Evolutionary conservation across 2,797 vertebrate species (phyloP).

Genomic region (Emydoidea blandingii): DNA sequence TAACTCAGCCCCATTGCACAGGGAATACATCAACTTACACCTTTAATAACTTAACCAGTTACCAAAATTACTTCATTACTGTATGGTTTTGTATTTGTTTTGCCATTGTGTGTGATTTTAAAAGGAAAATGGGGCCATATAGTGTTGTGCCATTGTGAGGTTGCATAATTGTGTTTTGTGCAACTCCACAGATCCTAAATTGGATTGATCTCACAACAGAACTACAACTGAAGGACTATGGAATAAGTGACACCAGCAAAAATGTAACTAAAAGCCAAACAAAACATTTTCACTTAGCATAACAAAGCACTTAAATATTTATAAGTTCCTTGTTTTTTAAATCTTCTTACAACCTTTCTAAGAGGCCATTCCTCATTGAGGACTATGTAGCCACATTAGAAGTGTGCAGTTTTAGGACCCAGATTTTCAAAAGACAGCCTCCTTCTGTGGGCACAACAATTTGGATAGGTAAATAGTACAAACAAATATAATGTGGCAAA

Average conservation of each 20-base stretch:
- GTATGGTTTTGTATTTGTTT: slow-evolving; percentile 51
- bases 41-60: slow-evolving; percentile 38
- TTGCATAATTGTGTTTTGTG: not conserved
- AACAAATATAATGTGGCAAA: not conserved
- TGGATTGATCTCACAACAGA: not conserved
- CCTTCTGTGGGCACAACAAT: not conserved
- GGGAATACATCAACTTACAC: slow-evolving; percentile 38
- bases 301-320: not conserved
- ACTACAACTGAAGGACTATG: not conserved
- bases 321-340: not conserved
- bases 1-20: slow-evolving; percentile 51
- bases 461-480: not conserved
- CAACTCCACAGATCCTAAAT: not conserved
- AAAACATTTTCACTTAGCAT: not conserved
- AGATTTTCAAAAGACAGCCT: not conserved
- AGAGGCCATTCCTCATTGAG: not conserved
- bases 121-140: not conserved
- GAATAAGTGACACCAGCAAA: not conserved
- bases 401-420: not conserved
- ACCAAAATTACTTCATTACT: slow-evolving; percentile 42
- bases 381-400: not conserved
- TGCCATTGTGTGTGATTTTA: not conserved
- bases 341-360: not conserved
- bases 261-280: not conserved
- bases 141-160: not conserved